phyloP scores from a whole-genome alignment of 2,797 vertebrate species.

The Coluber constrictor region DNA sequence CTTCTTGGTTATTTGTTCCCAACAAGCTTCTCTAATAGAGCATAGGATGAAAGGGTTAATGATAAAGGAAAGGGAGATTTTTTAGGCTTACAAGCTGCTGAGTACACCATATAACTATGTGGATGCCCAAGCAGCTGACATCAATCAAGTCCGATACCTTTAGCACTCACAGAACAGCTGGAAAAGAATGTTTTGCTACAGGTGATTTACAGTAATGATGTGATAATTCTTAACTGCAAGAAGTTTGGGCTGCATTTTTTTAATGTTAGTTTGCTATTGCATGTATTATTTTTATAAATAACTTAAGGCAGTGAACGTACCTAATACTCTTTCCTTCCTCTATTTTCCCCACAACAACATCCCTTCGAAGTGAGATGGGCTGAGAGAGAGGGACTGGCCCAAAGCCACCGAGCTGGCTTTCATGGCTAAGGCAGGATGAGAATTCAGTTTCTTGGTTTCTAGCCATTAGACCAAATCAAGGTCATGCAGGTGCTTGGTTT shows the following conservation, averaged over 20 bases:
- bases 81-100: background rate
- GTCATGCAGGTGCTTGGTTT: background rate
- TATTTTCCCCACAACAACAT: background rate
- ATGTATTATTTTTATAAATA: background rate
- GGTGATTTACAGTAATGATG: background rate
- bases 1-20: constrained; percentile 55
- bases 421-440: background rate
- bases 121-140: constrained; percentile 47
- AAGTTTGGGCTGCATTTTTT: background rate
- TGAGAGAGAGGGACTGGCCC: background rate
- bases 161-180: constrained; percentile 19
- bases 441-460: background rate
- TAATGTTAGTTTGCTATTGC: background rate
- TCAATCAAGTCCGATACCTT: constrained; percentile 17
- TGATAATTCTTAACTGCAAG: background rate
- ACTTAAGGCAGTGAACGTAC: background rate
- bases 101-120: background rate
- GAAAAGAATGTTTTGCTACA: constrained; percentile 25
- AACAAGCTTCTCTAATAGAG: constrained; percentile 13
- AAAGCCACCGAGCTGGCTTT: background rate
- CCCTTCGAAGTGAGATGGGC: background rate
- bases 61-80: constrained; percentile 26
- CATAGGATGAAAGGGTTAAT: constrained; percentile 44
- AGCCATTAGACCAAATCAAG: background rate
- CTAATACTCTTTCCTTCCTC: background rate